Evolutionary conservation across 2,797 vertebrate species (phyloP).

Genomic region (Protosalanx chinensis): DNA sequence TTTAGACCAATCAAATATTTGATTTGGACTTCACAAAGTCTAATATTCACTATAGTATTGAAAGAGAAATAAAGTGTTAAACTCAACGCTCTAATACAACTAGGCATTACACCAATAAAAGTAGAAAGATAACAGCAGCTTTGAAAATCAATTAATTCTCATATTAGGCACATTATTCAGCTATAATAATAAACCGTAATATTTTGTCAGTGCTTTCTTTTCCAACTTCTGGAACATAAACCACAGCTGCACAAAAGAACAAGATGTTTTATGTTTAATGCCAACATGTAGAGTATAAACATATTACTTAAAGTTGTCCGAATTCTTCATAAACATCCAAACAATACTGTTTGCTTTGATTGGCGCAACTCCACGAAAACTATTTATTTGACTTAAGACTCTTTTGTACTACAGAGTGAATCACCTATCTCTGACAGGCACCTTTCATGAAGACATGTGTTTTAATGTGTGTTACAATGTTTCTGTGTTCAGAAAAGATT

Average conservation of each 20-base stretch:
- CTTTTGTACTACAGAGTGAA: slow-evolving; percentile 29
- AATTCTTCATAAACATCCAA: slow-evolving; percentile 36
- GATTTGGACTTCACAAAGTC: too few species aligned
- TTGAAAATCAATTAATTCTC: too few species aligned
- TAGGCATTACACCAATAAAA: background rate
- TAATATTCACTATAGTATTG: background rate
- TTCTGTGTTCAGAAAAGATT: slow-evolving; percentile 44
- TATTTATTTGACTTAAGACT: slow-evolving; percentile 33
- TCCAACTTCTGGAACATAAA: slow-evolving; percentile 27
- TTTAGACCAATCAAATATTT: too few species aligned
- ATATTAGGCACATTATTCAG: too few species aligned
- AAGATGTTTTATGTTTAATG: slow-evolving; percentile 48
- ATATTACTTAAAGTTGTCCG: slow-evolving; percentile 35
- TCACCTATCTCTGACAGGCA: slow-evolving; percentile 46
- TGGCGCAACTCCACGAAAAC: slow-evolving; percentile 31
- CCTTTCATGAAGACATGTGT: slow-evolving; percentile 39
- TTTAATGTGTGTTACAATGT: slow-evolving; percentile 41
- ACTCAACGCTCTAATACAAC: background rate
- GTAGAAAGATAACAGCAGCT: background rate
- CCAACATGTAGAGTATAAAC: background rate
- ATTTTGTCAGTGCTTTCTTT: slow-evolving; percentile 6
- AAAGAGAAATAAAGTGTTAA: too few species aligned
- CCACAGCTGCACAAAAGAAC: slow-evolving; percentile 34
- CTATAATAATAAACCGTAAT: background rate
- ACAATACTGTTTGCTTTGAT: slow-evolving; percentile 27